Conservation (phyloP, 1,140 invertebrate genomes). For the Aphaenogaster rudis region DNA sequence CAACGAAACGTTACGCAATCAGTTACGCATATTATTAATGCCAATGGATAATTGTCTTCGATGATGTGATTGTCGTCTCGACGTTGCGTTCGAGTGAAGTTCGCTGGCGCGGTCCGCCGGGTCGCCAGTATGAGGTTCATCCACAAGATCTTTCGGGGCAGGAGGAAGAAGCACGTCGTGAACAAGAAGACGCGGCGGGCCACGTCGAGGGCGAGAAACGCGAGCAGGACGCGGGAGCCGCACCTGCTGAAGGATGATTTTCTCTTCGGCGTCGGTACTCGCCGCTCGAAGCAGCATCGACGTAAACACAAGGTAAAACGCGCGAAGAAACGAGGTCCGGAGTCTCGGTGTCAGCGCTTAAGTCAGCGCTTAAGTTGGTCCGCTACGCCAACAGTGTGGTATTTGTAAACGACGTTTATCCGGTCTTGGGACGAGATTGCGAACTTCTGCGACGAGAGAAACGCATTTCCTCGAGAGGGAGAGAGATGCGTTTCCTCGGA, state of each 20-base stretch:
- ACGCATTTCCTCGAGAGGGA: background rate
- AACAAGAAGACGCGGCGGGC: background rate
- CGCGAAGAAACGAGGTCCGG: background rate
- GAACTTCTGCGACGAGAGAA: background rate
- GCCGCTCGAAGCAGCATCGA: slow-evolving; percentile 2
- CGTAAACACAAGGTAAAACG: slow-evolving; percentile 47
- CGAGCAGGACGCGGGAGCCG: slow-evolving; percentile 27
- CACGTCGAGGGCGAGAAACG: slow-evolving; percentile 18
- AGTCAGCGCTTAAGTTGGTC: background rate
- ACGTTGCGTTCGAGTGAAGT: background rate
- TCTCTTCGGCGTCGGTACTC: slow-evolving; percentile 15
- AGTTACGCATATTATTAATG: background rate
- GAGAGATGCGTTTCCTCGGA: background rate
- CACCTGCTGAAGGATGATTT: slow-evolving; percentile 35
- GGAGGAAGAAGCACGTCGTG: slow-evolving; percentile 23
- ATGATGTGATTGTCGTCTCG: background rate
- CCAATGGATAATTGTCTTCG: background rate
- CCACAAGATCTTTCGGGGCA: slow-evolving; percentile 13
- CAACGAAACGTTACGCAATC: background rate
- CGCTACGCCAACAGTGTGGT: background rate
- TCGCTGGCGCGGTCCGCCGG: background rate
- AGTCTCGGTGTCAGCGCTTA: background rate
- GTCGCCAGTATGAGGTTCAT: slow-evolving; percentile 28
- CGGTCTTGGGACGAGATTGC: background rate
- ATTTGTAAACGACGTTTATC: background rate